phyloP scores from a whole-genome alignment of 1,140 invertebrate genomes.

The Gryon sp. region DNA sequence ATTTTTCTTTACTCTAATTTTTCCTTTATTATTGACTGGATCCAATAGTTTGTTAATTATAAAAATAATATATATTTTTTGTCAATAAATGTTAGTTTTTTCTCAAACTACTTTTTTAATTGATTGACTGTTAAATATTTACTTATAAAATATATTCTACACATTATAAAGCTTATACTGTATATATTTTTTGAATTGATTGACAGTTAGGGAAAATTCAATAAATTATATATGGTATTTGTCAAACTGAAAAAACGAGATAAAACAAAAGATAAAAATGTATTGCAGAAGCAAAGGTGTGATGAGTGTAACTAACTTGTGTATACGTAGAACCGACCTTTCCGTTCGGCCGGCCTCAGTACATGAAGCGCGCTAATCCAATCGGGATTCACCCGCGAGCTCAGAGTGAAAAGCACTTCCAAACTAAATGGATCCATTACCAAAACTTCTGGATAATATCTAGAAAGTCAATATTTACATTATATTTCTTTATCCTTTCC shows the following conservation, averaged over 20 bases:
- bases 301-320: constrained; percentile 81
- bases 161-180: too few species aligned
- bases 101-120: too few species aligned
- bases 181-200: too few species aligned
- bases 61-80: too few species aligned
- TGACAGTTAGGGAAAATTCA: too few species aligned
- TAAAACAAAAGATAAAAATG: constrained; percentile 62
- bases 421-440: constrained; percentile 98
- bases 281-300: constrained; percentile 76
- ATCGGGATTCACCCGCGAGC: constrained; percentile 96
- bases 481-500: too few species aligned
- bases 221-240: neutral
- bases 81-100: too few species aligned
- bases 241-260: constrained; percentile 13
- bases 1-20: too few species aligned
- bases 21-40: too few species aligned
- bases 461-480: constrained; percentile 77
- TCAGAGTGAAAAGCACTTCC: constrained; percentile 94
- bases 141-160: too few species aligned
- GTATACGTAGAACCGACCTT: constrained; percentile 82
- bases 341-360: constrained; percentile 91
- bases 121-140: too few species aligned
- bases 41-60: too few species aligned
- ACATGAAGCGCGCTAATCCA: constrained; percentile 98
- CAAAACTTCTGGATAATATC: constrained; percentile 98